A percentile compares a stretch with the other conserved stretches of the same genome.
Conservation (phyloP, 1,140 invertebrate genomes). For the Hetaerina americana region DNA sequence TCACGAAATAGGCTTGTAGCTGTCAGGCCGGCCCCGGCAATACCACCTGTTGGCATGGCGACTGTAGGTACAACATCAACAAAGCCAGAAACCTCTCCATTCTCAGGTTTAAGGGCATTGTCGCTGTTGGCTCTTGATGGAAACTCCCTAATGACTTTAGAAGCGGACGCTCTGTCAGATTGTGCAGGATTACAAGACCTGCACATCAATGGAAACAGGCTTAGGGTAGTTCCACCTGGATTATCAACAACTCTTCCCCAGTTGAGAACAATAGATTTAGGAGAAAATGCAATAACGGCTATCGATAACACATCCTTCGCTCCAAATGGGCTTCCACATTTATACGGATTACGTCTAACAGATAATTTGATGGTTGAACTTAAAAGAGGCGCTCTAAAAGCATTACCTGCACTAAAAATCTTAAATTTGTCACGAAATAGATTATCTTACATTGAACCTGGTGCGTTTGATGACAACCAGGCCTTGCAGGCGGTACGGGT, state of each 20-base stretch:
- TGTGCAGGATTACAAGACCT: constrained; percentile 73
- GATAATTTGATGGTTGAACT: constrained; percentile 83
- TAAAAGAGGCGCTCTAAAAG: constrained; percentile 66
- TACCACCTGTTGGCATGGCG: not conserved
- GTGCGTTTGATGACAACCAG: constrained; percentile 68
- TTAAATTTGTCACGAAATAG: constrained; percentile 79
- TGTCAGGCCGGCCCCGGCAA: constrained; percentile 27
- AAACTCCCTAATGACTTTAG: constrained; percentile 63
- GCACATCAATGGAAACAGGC: constrained; percentile 76
- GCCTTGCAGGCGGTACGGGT: constrained; percentile 75
- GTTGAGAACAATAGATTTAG: constrained; percentile 74
- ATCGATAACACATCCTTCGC: constrained; percentile 70
- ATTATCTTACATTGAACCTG: constrained; percentile 70
- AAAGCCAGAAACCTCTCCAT: constrained; percentile 22
- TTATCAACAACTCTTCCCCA: constrained; percentile 56
- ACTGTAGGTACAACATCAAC: constrained; percentile 15
- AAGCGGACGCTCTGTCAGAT: constrained; percentile 67
- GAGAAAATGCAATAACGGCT: constrained; percentile 74
- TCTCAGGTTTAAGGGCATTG: constrained; percentile 16
- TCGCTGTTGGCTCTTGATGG: constrained; percentile 65
- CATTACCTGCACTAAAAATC: constrained; percentile 70
- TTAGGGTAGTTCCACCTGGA: constrained; percentile 71
- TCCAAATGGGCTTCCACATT: constrained; percentile 48
- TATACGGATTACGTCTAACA: constrained; percentile 70
- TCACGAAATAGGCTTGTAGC: constrained; percentile 71